A percentile compares a stretch with the other conserved stretches of the same genome.
Conservation (phyloP, 2,797 vertebrate species). For the Halcyon chelicuti region DNA sequence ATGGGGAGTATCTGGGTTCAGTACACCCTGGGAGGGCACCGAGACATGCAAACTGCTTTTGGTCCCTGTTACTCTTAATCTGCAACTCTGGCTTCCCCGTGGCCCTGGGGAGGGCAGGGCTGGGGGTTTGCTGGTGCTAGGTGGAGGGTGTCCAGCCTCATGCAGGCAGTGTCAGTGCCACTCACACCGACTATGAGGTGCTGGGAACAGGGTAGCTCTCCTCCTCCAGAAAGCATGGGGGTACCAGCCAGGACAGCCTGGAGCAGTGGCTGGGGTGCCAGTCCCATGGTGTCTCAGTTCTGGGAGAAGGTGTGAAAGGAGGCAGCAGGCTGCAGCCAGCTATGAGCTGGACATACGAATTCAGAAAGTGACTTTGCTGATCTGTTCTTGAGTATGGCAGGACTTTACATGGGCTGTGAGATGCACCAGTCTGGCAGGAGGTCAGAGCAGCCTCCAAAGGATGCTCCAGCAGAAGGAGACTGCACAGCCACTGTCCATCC, state of each 20-base stretch:
- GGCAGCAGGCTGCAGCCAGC: neutral
- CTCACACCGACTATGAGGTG: neutral
- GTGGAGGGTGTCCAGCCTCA: neutral
- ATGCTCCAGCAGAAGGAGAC: neutral
- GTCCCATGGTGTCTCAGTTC: neutral
- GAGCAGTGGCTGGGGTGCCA: fast-evolving
- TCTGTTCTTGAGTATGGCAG: neutral
- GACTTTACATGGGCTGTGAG: neutral
- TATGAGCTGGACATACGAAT: neutral
- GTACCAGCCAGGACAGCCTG: neutral
- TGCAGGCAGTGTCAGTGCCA: neutral
- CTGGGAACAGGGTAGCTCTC: neutral
- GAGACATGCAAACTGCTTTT: neutral
- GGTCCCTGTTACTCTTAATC: fast-evolving
- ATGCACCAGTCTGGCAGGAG: neutral
- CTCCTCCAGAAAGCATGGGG: neutral
- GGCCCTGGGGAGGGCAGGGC: neutral
- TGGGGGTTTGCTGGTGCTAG: neutral
- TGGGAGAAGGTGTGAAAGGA: neutral
- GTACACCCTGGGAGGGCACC: neutral
- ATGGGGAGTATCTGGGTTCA: neutral
- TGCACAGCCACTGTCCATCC: fast-evolving
- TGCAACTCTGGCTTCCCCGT: neutral
- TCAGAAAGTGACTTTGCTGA: neutral
- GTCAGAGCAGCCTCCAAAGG: neutral